Conservation (phyloP, 2,113 vertebrate genomes). For the Columba livia region DNA sequence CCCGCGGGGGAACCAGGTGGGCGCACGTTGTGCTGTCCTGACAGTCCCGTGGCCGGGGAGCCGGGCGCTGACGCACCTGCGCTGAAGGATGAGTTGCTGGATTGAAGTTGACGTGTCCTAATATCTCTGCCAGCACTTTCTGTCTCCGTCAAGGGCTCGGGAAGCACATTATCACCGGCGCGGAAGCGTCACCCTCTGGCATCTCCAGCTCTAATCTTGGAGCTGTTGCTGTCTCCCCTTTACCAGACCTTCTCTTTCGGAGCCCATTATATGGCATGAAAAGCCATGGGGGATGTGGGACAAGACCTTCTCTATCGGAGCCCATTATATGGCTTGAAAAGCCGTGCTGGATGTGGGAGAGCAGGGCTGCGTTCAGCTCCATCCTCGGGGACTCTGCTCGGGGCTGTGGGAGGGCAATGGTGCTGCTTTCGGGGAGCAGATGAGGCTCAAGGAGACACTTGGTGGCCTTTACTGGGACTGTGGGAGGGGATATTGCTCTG, state of each 20-base stretch:
- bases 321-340: too few species aligned
- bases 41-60: neutral
- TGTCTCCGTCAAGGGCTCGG: constrained; percentile 6
- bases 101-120: constrained; percentile 51
- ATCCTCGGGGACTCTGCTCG: rapidly evolving
- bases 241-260: constrained; percentile 19
- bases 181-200: constrained; percentile 68
- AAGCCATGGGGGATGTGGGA: neutral
- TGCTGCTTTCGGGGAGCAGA: neutral
- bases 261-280: neutral
- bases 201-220: constrained; percentile 43
- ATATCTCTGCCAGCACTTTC: constrained; percentile 52
- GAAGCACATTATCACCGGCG: constrained; percentile 28
- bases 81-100: constrained; percentile 57
- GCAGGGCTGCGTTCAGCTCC: neutral
- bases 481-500: rapidly evolving
- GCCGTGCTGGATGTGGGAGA: neutral
- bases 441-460: neutral
- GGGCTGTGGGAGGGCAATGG: neutral
- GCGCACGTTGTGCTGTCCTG: neutral
- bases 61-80: neutral
- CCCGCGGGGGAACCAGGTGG: neutral
- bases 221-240: neutral
- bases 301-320: too few species aligned
- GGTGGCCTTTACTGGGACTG: neutral